A percentile compares a stretch with the other conserved stretches of the same genome.
Conservation (phyloP, 2,797 vertebrate genomes). For the Lacerta bilineata region DNA sequence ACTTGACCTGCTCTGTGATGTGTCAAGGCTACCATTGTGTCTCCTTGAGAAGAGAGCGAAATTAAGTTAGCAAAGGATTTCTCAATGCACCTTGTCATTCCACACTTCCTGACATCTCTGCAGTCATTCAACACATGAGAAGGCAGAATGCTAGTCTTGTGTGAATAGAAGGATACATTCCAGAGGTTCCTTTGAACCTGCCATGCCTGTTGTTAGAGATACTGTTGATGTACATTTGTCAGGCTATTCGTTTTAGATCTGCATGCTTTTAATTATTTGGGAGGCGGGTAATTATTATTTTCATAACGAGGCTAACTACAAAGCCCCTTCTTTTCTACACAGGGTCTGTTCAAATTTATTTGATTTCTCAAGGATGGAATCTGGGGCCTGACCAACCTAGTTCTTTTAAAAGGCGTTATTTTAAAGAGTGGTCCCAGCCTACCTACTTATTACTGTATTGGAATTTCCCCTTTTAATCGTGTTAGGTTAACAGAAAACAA, state of each 20-base stretch:
- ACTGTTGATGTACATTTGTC: neutral
- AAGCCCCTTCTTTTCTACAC: neutral
- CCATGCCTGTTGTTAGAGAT: neutral
- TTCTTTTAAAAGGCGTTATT: too few relatives aligned
- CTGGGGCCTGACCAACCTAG: too few relatives aligned
- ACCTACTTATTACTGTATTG: too few relatives aligned
- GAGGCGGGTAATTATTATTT: too few relatives aligned
- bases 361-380: neutral
- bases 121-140: constrained; percentile 27
- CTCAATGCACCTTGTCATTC: constrained; percentile 32
- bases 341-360: neutral
- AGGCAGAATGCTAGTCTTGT: neutral
- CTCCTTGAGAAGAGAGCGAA: neutral
- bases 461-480: too few relatives aligned
- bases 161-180: constrained; percentile 12
- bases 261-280: too few relatives aligned
- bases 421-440: too few relatives aligned
- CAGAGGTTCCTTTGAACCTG: constrained; percentile 19
- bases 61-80: neutral
- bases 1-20: constrained; percentile 18
- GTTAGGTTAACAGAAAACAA: too few relatives aligned
- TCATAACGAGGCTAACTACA: neutral
- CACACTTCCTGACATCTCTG: constrained; percentile 15
- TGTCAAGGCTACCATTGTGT: constrained; percentile 30
- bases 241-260: neutral